Evolutionary conservation across 2,797 vertebrate species (phyloP), one percentile per base, ranked within the genome.

Genomic region (Adelosebastes latens): DNA sequence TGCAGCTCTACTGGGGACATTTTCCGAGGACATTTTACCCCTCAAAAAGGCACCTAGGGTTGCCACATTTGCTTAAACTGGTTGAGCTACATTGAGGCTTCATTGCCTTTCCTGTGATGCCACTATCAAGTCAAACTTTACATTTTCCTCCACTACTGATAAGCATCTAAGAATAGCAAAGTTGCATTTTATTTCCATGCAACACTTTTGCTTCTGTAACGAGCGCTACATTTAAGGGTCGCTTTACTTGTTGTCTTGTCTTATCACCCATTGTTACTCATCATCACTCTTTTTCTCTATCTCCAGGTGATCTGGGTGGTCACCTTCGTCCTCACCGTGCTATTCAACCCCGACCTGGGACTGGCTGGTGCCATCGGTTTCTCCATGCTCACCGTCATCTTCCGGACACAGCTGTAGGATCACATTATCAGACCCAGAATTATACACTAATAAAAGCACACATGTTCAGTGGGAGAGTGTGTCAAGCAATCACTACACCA

Each of bases 401-500:
- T 99, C 94, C 97, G 97, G 83, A 99, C 96, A 0, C 98, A 99
- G 89, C 94, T 97, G 98, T 99, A 91, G 95, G 97, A 72, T 78
- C 1, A 66, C 53, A 22, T 6, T 4, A 2, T 39, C 69, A 63
- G 55, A 65, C n/a, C 52, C 42, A 52, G 22, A 65, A 4, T 46
- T n/a, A 66, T 8, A 32, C 16, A 42, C 18, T 6, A 42, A 62
- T 18, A 63, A 32, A 46, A 8, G 2, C 36, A 14, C 24, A 39
- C 10, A 20, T 32, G n/a, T 59, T 66, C 2, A 42, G 8, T 55
- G 9, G 10, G 24, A 55, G 2, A 36, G 5, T 34, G 8, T 72
- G 39, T 39, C 4, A 22, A 5, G 32, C 13, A 69, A 1, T 65
- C 9, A 63, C 13, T 29, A 61, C 74, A 63, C 18, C 34, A 16